Percentiles rank a stretch among this genome's conserved stretches.
phyloP scores from a whole-genome alignment of 2,797 vertebrate genomes.

The Glyptemys insculpta region DNA sequence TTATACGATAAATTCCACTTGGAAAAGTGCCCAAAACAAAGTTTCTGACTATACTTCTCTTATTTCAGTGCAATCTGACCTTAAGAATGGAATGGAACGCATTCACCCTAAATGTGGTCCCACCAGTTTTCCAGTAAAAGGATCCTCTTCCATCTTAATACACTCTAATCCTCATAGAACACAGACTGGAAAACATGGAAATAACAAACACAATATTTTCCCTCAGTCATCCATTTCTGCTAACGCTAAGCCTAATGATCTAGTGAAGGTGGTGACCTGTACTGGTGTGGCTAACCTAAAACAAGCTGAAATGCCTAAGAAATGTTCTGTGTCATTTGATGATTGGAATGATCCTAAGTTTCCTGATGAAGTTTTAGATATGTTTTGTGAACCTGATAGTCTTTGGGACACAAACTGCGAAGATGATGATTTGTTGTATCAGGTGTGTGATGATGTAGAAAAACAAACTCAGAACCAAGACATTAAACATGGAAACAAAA shows the following conservation, averaged over 20 bases:
- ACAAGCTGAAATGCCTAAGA: constrained; percentile 47
- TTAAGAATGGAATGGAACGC: constrained; percentile 60
- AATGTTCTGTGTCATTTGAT: constrained; percentile 50
- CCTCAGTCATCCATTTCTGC: constrained; percentile 48
- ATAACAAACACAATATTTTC: background rate
- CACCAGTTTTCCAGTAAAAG: constrained; percentile 46
- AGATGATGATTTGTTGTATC: constrained; percentile 91
- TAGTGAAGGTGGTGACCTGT: constrained; percentile 33
- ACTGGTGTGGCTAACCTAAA: constrained; percentile 11
- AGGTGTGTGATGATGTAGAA: constrained; percentile 91
- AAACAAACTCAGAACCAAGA: constrained; percentile 81
- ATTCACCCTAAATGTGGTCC: constrained; percentile 13
- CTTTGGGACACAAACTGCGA: constrained; percentile 87
- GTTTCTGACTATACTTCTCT: constrained; percentile 54
- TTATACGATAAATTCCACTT: constrained; percentile 37
- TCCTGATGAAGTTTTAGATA: constrained; percentile 76
- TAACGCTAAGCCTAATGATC: constrained; percentile 25
- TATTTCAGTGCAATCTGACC: constrained; percentile 18
- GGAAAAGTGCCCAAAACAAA: constrained; percentile 62
- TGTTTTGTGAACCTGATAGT: constrained; percentile 79
- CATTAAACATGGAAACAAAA: constrained; percentile 51
- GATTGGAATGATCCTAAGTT: constrained; percentile 71
- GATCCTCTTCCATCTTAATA: background rate
- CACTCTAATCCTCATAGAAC: constrained; percentile 36
- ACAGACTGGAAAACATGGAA: constrained; percentile 12